These are phyloP conservation scores for Carabus problematicus DNA, from an alignment of 2,888 invertebrate genomes.

Conservation along the genomic window DNA sequence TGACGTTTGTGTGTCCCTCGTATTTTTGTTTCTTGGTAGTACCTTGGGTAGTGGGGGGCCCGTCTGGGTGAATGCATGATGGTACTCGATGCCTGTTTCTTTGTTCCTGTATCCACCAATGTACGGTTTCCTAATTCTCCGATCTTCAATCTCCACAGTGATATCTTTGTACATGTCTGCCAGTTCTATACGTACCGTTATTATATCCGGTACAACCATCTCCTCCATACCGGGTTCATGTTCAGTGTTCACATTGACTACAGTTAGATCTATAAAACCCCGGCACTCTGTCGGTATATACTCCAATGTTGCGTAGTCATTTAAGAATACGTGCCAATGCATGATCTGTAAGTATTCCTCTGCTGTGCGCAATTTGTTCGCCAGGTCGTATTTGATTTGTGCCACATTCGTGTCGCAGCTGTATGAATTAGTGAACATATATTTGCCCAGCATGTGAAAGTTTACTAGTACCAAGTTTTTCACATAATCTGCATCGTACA, in stretches of 20 bases:
- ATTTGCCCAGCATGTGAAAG: slow-evolving; percentile 36
- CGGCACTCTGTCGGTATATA: slow-evolving; percentile 52
- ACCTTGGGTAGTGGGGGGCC: slow-evolving; percentile 66
- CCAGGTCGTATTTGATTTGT: slow-evolving; percentile 46
- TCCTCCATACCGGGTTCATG: slow-evolving; percentile 50
- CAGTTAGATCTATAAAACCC: slow-evolving; percentile 47
- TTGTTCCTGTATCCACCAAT: slow-evolving; percentile 82
- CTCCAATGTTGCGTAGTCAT: slow-evolving; percentile 50
- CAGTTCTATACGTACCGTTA: slow-evolving; percentile 62
- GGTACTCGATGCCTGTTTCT: slow-evolving; percentile 73
- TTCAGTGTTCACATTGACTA: slow-evolving; percentile 37
- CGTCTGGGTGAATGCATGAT: slow-evolving; percentile 86
- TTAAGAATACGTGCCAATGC: slow-evolving; percentile 49
- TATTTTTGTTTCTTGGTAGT: slow-evolving; percentile 62
- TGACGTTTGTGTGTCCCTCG: slow-evolving; percentile 72
- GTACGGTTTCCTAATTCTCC: slow-evolving; percentile 74
- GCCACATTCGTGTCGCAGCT: slow-evolving; percentile 45
- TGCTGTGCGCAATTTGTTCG: slow-evolving; percentile 45
- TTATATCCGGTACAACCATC: slow-evolving; percentile 61
- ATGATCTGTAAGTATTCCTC: slow-evolving; percentile 43
- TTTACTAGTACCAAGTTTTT: slow-evolving; percentile 32
- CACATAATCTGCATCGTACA: slow-evolving; percentile 22
- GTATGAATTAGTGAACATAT: slow-evolving; percentile 46
- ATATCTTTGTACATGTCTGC: slow-evolving; percentile 61
- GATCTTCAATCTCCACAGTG: slow-evolving; percentile 67